Evolutionary conservation across 2,888 invertebrate genomes (phyloP).

Genomic region (Desoria tigrina): DNA sequence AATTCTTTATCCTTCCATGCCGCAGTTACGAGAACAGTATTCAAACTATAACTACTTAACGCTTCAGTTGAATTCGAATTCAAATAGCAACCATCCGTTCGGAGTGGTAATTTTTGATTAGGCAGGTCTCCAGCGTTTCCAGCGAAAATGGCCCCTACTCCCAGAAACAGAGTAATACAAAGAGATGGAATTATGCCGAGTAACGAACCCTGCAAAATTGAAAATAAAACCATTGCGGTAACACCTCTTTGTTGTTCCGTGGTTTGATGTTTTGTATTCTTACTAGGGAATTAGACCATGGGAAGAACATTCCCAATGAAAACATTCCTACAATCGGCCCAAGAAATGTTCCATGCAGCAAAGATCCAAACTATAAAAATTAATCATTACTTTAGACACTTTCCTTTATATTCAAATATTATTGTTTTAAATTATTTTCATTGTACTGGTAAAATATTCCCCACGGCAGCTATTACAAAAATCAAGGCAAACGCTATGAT

Average conservation of each 20-base stretch:
- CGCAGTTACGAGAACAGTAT: background rate
- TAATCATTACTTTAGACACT: background rate
- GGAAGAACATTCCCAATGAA: constrained; percentile 82
- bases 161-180: constrained; percentile 38
- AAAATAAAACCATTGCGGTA: too few relatives aligned
- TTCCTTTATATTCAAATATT: background rate
- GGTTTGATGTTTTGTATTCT: constrained; percentile 33
- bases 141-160: constrained; percentile 42
- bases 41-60: background rate
- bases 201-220: constrained; percentile 37
- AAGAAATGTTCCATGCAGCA: constrained; percentile 85
- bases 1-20: constrained; percentile 41
- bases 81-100: constrained; percentile 33
- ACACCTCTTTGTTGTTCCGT: background rate
- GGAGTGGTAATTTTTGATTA: constrained; percentile 38
- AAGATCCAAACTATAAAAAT: constrained; percentile 68
- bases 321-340: constrained; percentile 84
- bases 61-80: constrained; percentile 26
- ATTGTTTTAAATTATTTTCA: background rate
- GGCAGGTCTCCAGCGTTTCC: constrained; percentile 36
- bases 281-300: constrained; percentile 79
- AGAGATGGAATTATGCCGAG: constrained; percentile 39
- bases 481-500: constrained; percentile 75
- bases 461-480: constrained; percentile 81
- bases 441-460: constrained; percentile 78